A percentile compares a stretch with the other conserved stretches of the same genome.
phyloP scores from a whole-genome alignment of 2,797 vertebrate genomes.

The Mallotus villosus region DNA sequence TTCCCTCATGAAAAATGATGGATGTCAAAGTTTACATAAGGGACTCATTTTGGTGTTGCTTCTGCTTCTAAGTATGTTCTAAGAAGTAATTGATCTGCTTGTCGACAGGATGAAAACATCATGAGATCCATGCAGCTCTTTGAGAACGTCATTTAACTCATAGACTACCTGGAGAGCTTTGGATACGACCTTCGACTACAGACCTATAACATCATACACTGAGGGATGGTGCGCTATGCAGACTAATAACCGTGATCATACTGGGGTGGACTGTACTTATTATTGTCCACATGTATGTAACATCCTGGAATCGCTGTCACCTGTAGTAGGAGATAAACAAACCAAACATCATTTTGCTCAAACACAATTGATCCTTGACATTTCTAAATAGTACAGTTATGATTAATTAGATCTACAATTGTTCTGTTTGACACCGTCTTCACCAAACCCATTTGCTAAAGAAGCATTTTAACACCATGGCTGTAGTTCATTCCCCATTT shows the following conservation, averaged over 20 bases:
- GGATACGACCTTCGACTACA: slow-evolving; percentile 50
- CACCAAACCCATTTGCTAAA: background rate
- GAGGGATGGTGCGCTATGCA: background rate
- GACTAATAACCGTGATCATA: background rate
- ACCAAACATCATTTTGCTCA: background rate
- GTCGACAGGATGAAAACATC: slow-evolving; percentile 95
- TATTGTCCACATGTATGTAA: background rate
- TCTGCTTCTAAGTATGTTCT: background rate
- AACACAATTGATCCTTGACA: background rate
- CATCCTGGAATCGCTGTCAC: slow-evolving; percentile 8
- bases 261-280: background rate
- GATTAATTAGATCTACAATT: background rate
- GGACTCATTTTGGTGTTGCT: no score
- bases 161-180: slow-evolving; percentile 42
- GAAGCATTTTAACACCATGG: background rate
- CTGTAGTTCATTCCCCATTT: background rate
- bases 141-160: slow-evolving; percentile 96
- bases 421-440: background rate
- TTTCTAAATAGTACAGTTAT: slow-evolving; percentile 3
- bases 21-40: no score
- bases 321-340: background rate
- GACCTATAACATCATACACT: slow-evolving; percentile 49
- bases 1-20: no score
- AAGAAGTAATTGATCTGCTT: slow-evolving; percentile 35
- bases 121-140: slow-evolving; percentile 99